Conservation (phyloP, 2,113 vertebrate species). For the Lanius collurio region DNA sequence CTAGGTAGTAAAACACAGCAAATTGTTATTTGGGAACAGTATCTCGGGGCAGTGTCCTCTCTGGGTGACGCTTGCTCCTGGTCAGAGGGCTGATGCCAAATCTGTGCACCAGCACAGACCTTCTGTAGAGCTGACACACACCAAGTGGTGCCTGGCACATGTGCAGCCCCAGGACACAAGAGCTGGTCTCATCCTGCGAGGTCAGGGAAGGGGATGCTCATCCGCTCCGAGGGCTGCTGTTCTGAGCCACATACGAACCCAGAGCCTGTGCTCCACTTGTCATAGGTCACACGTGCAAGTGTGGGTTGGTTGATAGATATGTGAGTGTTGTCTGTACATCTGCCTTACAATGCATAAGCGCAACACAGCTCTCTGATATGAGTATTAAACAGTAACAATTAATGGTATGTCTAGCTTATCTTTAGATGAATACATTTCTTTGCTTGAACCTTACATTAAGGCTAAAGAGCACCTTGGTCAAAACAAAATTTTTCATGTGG, state of each 20-base stretch:
- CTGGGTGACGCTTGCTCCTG: background rate
- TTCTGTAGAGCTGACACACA: background rate
- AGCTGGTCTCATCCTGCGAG: background rate
- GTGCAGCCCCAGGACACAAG: background rate
- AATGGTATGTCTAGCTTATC: background rate
- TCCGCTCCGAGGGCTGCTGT: background rate
- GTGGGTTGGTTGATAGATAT: background rate
- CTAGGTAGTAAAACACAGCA: background rate
- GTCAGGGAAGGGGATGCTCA: background rate
- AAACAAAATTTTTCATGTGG: background rate
- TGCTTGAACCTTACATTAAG: conserved; percentile 68
- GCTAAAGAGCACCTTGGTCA: conserved; percentile 50
- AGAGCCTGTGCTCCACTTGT: background rate
- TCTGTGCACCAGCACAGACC: background rate
- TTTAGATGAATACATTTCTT: background rate
- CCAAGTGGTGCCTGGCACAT: background rate
- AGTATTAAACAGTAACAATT: background rate
- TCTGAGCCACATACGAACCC: background rate
- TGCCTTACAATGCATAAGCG: conserved; percentile 12
- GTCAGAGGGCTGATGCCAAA: background rate
- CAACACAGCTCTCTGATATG: background rate
- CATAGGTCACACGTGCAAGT: background rate
- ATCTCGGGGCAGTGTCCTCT: background rate
- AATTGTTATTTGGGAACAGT: background rate
- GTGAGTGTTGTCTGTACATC: background rate